Percentiles rank a stretch among this genome's conserved stretches.
Conservation (phyloP, 2,113 vertebrate species). For the Triplophysa rosa region DNA sequence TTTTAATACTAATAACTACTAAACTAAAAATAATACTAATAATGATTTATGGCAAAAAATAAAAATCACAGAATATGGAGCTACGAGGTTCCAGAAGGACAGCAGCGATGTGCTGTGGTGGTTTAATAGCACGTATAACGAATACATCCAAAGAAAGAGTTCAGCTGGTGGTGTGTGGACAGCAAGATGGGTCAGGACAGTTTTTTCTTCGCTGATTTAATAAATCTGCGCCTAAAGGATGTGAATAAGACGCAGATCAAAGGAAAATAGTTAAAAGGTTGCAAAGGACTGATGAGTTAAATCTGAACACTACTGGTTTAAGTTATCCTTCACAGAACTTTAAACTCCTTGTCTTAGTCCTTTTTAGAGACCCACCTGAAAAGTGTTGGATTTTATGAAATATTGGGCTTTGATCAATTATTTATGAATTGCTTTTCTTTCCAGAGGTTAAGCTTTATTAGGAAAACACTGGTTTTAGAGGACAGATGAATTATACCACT, state of each 20-base stretch:
- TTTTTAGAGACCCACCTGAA: conserved; percentile 20
- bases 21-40: no score
- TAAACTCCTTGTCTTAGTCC: conserved; percentile 1
- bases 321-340: background rate
- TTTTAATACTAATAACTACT: no score
- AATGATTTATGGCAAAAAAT: no score
- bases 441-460: conserved; percentile 48
- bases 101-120: background rate
- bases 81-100: no score
- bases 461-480: conserved; percentile 50
- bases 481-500: conserved; percentile 14
- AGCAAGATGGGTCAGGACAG: background rate
- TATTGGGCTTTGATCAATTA: background rate
- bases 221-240: background rate
- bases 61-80: no score
- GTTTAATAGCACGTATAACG: background rate
- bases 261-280: background rate
- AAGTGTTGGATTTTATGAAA: conserved; percentile 18
- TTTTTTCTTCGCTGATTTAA: background rate
- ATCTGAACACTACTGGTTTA: conserved; percentile 6
- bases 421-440: conserved; percentile 18
- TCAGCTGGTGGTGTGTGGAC: conserved; percentile 29
- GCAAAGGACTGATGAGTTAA: background rate
- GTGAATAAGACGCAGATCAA: background rate
- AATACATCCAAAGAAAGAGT: conserved; percentile 30